Evolutionary conservation across 1,140 invertebrate genomes (phyloP), one percentile per base, ranked within the genome.

Genomic region (Geopemphigus sp.): DNA sequence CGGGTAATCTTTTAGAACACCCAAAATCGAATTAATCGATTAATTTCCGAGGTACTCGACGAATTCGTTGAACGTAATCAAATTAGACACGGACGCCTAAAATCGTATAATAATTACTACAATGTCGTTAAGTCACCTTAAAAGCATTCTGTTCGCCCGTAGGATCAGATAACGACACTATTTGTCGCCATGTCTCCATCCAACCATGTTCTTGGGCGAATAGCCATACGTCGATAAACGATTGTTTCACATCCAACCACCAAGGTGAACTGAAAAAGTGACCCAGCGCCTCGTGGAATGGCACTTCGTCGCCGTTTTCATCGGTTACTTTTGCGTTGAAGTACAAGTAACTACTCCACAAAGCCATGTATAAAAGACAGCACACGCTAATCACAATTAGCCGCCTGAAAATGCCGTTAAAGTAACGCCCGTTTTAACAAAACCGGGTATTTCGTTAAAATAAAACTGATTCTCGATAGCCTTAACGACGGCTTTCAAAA

Each of bases 251-350:
- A 82, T 92, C 88, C n/a, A 86, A 83, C 90, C 91, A 92, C 83
- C 90, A 89, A 15, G 94, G 94, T 14, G 95, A 96, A 1, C 93
- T 95, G 80, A 97, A 91, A 84, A 98, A 95, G 85, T 98, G 94
- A 82, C 92, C 89, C 0, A 96, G 82, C 0, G 95, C 95, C 85
- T 97, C 95, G 74, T 94, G 90, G 10, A 96, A 85, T 80, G 94
- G 94, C 1, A 96, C 90, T 84, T 94, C 91, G 82, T 96, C 94
- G 8, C 95, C 95, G 81, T 96, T 91, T 74, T 91, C 91, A 83
- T 95, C 94, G 1, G 91, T 92, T 19, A 98, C 88, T 59, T 90
- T 92, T 17, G 94, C 94, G 84, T 97, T 97, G 85, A 96, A 97
- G 85, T 95, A 96, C 19, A 98, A 86, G 82, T 91, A 94, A 39